Conservation (phyloP, 2,113 vertebrate species). For the Mola mola region DNA sequence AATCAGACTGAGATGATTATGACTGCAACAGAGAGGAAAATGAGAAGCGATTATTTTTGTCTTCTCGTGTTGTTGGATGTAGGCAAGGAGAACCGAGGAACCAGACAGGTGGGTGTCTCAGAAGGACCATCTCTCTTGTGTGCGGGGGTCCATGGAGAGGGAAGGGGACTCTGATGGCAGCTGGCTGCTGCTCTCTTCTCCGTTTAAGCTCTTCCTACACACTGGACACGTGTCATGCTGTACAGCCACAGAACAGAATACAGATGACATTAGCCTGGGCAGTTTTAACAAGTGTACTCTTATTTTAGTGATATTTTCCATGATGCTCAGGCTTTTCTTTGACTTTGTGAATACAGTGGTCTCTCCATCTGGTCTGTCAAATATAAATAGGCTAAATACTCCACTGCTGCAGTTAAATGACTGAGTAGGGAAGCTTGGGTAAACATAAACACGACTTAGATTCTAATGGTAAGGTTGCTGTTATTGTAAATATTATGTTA, state of each 20-base stretch:
- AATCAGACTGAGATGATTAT: slow-evolving; percentile 55
- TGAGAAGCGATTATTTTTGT: slow-evolving; percentile 40
- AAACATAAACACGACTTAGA: too few relatives aligned
- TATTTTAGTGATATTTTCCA: not conserved
- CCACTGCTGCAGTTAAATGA: too few relatives aligned
- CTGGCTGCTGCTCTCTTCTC: slow-evolving; percentile 89
- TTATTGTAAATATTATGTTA: too few relatives aligned
- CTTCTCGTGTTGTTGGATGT: slow-evolving; percentile 47
- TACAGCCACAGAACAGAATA: slow-evolving; percentile 26
- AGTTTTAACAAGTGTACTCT: not conserved
- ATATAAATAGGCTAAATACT: not conserved
- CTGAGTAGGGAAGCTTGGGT: too few relatives aligned
- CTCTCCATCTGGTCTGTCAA: not conserved
- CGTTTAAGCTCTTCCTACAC: slow-evolving; percentile 94
- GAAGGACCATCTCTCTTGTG: slow-evolving; percentile 95
- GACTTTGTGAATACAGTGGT: too few relatives aligned
- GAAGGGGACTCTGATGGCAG: slow-evolving; percentile 77
- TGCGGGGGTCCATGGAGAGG: slow-evolving; percentile 85
- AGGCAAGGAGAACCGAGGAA: slow-evolving; percentile 31
- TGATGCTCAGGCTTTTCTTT: not conserved
- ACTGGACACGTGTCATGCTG: slow-evolving; percentile 99
- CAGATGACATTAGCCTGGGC: slow-evolving; percentile 12
- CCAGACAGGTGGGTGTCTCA: slow-evolving; percentile 76
- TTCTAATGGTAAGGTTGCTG: too few relatives aligned
- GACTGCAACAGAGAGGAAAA: slow-evolving; percentile 49